phyloP scores from a whole-genome alignment of 92 coral and sea anemone genomes.

The Plumapathes pennacea region DNA sequence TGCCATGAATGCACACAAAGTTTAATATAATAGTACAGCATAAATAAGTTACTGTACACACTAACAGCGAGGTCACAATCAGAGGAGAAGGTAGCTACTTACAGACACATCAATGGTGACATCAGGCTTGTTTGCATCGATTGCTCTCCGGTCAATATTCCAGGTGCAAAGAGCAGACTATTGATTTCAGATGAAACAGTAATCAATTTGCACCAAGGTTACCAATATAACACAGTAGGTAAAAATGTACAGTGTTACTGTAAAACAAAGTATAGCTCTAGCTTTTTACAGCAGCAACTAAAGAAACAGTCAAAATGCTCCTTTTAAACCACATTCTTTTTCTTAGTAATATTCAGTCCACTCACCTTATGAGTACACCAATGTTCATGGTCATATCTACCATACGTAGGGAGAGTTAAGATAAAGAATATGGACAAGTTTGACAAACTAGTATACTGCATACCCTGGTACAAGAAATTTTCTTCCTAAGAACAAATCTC shows the following conservation, averaged over 20 bases:
- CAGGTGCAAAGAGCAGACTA: constrained; percentile 93
- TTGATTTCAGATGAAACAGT: background rate
- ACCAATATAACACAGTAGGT: background rate
- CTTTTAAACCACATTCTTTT: background rate
- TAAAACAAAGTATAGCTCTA: no score
- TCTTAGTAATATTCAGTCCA: background rate
- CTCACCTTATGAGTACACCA: constrained; percentile 98
- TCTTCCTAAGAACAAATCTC: no score
- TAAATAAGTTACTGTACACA: no score
- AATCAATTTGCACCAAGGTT: background rate
- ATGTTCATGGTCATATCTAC: constrained; percentile 94
- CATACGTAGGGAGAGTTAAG: constrained; percentile 50
- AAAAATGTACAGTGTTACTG: background rate
- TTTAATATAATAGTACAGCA: no score
- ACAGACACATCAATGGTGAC: constrained; percentile 83
- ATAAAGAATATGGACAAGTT: constrained; percentile 18
- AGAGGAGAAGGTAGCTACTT: constrained; percentile 46
- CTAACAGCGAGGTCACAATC: no score
- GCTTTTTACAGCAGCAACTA: background rate
- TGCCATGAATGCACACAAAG: no score
- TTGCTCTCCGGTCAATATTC: constrained; percentile 84
- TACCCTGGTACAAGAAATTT: background rate
- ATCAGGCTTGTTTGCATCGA: constrained; percentile 85
- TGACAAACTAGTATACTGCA: background rate
- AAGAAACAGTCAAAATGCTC: background rate